A percentile compares a stretch with the other conserved stretches of the same genome.
phyloP scores from a whole-genome alignment of 2,797 vertebrate species.

The Anableps anableps region DNA sequence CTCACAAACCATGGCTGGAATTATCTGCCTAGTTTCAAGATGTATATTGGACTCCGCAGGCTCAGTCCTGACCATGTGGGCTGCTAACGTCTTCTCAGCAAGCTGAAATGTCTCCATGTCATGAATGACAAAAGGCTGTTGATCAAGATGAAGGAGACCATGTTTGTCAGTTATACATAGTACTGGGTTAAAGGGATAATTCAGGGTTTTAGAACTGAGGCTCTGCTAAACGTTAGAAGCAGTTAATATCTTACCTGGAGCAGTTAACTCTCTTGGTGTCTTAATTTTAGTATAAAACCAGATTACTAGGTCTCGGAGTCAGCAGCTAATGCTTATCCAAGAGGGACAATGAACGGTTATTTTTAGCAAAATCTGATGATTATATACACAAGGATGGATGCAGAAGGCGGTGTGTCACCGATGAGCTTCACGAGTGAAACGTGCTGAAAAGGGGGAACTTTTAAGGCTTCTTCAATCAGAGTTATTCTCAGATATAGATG shows the following conservation, averaged over 20 bases:
- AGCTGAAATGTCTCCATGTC: conserved; percentile 95
- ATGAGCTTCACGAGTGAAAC: not conserved
- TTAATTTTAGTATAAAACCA: not conserved
- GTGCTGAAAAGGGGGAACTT: not conserved
- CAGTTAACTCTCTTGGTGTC: not conserved
- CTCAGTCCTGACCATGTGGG: conserved; percentile 82
- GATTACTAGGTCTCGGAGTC: not conserved
- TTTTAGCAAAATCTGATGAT: too few species aligned
- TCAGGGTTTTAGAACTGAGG: not conserved
- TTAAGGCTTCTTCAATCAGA: not conserved
- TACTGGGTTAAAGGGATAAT: not conserved
- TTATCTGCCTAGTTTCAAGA: conserved; percentile 8
- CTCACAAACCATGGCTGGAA: conserved; percentile 15
- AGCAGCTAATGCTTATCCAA: too few species aligned
- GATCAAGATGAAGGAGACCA: conserved; percentile 11
- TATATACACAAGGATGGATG: not conserved
- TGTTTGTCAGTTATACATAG: not conserved
- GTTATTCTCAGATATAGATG: not conserved
- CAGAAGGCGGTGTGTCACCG: not conserved
- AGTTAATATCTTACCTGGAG: not conserved
- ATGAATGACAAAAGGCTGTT: conserved; percentile 94
- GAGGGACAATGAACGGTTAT: too few species aligned
- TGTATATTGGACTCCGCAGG: conserved; percentile 8
- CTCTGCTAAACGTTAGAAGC: not conserved
- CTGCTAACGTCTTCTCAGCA: conserved; percentile 90